Conservation (phyloP, 1,140 invertebrate genomes). For the Apis mellifera region Amel_HAv3.1 CM009933.2:5299001-5299500, state of each 20-base stretch:
- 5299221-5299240: neutral
- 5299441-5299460: constrained; percentile 43
- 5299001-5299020: neutral
- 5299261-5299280: constrained; percentile 26
- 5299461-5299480: constrained; percentile 44
- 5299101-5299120: neutral
- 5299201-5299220: neutral
- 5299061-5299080: neutral
- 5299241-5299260: constrained; percentile 37
- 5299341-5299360: constrained; percentile 22
- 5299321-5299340: constrained; percentile 32
- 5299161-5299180: no score
- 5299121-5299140: neutral
- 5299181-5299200: neutral
- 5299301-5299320: constrained; percentile 1
- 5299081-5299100: neutral
- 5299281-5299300: neutral
- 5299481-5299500: neutral
- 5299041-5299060: neutral
- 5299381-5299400: constrained; percentile 23
- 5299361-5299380: constrained; percentile 1
- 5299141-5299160: neutral
- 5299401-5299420: constrained; percentile 45
- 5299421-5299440: constrained; percentile 51
- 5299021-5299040: neutral